phyloP scores from a whole-genome alignment of 1,140 invertebrate species.

The Drosophila pruinosa region DNA sequence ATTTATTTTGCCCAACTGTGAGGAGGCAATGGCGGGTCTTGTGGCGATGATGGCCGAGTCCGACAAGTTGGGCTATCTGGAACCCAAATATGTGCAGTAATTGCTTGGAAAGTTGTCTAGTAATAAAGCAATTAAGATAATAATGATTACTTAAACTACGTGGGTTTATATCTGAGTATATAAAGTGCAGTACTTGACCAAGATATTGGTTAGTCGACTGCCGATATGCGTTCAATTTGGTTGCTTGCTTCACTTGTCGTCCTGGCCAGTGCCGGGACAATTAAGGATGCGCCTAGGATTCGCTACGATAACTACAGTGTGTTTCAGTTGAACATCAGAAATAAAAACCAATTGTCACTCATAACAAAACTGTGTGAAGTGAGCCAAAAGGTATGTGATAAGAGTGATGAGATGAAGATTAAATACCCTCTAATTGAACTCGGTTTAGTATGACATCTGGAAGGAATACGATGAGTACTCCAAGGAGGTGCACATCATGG shows the following conservation, averaged over 20 bases:
- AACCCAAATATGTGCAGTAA: slow-evolving; percentile 47
- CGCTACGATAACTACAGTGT: slow-evolving; percentile 66
- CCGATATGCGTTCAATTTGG: slow-evolving; percentile 55
- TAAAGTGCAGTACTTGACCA: background rate
- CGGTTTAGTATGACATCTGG: slow-evolving; percentile 82
- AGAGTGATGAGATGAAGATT: background rate
- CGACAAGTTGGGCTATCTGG: slow-evolving; percentile 55
- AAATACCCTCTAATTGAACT: background rate
- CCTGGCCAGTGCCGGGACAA: slow-evolving; percentile 36
- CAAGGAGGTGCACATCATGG: slow-evolving; percentile 66
- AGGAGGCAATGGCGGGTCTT: slow-evolving; percentile 91
- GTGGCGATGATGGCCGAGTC: slow-evolving; percentile 86
- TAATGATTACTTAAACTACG: slow-evolving; percentile 46
- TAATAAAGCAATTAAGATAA: slow-evolving; percentile 64
- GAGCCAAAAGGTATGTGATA: background rate
- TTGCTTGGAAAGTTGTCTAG: slow-evolving; percentile 4
- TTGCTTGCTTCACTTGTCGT: slow-evolving; percentile 44
- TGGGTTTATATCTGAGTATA: background rate
- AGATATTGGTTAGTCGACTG: slow-evolving; percentile 16
- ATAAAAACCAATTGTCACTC: slow-evolving; percentile 46
- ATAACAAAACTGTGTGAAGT: slow-evolving; percentile 45
- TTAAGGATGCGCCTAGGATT: slow-evolving; percentile 25
- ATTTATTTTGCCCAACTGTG: slow-evolving; percentile 91
- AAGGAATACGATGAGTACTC: slow-evolving; percentile 61
- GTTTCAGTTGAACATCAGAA: slow-evolving; percentile 46